These are phyloP conservation scores for Acestrorhynchus altus DNA, from an alignment of 2,797 vertebrate species.

Conservation along the genomic window DNA sequence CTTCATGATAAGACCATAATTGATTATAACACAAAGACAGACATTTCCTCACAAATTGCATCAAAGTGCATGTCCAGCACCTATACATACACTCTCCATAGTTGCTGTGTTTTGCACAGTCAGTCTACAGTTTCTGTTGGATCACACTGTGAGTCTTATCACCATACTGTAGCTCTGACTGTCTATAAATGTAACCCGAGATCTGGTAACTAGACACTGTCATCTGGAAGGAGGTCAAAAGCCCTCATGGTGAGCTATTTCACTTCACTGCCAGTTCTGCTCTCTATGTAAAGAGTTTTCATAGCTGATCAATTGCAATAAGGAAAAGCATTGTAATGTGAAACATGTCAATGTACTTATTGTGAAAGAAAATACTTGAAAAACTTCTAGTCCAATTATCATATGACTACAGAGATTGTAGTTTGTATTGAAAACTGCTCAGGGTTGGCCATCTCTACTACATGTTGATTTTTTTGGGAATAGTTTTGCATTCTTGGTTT, in stretches of 20 bases:
- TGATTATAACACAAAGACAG: background rate
- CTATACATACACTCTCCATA: background rate
- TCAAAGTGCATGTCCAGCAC: background rate
- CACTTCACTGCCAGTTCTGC: background rate
- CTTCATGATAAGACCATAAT: background rate
- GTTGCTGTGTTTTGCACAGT: conserved; percentile 3
- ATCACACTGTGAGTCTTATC: background rate
- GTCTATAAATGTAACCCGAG: conserved; percentile 46
- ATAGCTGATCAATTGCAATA: background rate
- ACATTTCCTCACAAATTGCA: background rate
- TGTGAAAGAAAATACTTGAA: background rate
- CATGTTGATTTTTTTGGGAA: background rate
- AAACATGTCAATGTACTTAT: background rate
- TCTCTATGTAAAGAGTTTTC: conserved; percentile 11
- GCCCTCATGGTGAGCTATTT: conserved; percentile 1
- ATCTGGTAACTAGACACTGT: conserved; percentile 44
- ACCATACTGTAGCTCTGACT: conserved; percentile 18
- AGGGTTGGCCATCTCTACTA: background rate
- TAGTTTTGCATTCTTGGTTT: background rate
- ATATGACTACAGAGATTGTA: background rate
- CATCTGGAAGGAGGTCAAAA: conserved; percentile 45
- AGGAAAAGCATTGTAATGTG: background rate
- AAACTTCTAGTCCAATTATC: background rate
- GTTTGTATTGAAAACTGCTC: no score
- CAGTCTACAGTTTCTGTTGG: conserved; percentile 15